phyloP scores from a whole-genome alignment of 2,888 invertebrate genomes.

The Apodemia mormo region DNA sequence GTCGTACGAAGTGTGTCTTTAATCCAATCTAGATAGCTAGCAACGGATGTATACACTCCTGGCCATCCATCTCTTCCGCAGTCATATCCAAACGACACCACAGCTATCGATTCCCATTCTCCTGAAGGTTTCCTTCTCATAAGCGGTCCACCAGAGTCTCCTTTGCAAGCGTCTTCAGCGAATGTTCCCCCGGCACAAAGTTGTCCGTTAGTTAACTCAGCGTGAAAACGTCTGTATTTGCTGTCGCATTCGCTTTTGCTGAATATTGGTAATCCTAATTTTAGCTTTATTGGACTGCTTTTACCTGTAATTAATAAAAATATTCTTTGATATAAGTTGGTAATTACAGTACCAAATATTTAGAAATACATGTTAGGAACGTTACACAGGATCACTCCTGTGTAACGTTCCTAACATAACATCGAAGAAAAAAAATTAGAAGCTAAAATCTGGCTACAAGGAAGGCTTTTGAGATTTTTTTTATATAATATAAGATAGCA shows the following conservation, averaged over 20 bases:
- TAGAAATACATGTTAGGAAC: too few species aligned
- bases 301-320: conserved; percentile 52
- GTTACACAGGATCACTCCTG: too few species aligned
- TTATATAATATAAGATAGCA: too few species aligned
- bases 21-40: conserved; percentile 85
- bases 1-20: conserved; percentile 51
- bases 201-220: conserved; percentile 78
- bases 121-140: conserved; percentile 80
- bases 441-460: too few species aligned
- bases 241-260: conserved; percentile 74
- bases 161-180: conserved; percentile 86
- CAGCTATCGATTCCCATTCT: conserved; percentile 82
- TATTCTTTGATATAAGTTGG: too few species aligned
- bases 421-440: too few species aligned
- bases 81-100: conserved; percentile 86
- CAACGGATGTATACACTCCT: conserved; percentile 85
- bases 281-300: conserved; percentile 83
- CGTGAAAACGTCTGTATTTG: conserved; percentile 72
- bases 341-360: too few species aligned
- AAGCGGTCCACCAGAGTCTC: conserved; percentile 90
- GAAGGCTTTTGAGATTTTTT: too few species aligned
- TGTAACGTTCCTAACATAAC: too few species aligned
- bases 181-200: conserved; percentile 87
- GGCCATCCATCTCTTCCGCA: conserved; percentile 85
- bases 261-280: conserved; percentile 82